These are phyloP conservation scores for Atta texana DNA, from an alignment of 1,140 invertebrate species.

Conservation along the genomic window DNA sequence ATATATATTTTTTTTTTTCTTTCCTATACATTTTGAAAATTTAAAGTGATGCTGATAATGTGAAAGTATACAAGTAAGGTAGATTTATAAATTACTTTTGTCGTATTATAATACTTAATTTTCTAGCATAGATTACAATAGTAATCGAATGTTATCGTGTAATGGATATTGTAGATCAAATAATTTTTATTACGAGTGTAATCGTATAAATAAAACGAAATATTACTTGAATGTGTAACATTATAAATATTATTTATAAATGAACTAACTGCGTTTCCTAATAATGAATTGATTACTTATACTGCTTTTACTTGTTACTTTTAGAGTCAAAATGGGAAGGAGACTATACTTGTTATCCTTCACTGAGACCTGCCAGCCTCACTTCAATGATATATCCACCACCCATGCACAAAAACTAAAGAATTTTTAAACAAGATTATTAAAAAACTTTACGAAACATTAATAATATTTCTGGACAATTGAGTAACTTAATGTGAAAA, in stretches of 20 bases:
- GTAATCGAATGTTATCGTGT: not conserved
- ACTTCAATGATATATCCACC: conserved; percentile 81
- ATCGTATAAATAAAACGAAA: not conserved
- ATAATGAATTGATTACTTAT: not conserved
- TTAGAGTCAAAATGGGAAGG: conserved; percentile 86
- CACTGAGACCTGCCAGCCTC: conserved; percentile 85
- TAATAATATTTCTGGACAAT: conserved; percentile 63
- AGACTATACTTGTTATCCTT: conserved; percentile 84
- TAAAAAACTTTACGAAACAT: conserved; percentile 69
- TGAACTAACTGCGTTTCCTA: not conserved
- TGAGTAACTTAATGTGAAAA: conserved; percentile 63
- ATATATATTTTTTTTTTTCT: not conserved
- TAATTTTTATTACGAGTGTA: not conserved
- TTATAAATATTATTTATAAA: not conserved
- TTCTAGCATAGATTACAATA: not conserved
- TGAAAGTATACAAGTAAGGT: conserved; percentile 24
- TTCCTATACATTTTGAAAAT: too few species aligned
- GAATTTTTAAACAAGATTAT: conserved; percentile 75
- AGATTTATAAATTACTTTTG: conserved; percentile 11
- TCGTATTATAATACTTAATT: not conserved
- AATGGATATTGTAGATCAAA: not conserved
- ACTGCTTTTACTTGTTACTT: conserved; percentile 65
- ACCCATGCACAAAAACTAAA: conserved; percentile 75
- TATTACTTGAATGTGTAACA: too few species aligned
- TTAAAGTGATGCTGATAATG: conserved; percentile 10